Evolutionary conservation across 2,113 vertebrate genomes (phyloP), one percentile per base, ranked within the genome.

Genomic region (Dicentrarchus labrax): DNA sequence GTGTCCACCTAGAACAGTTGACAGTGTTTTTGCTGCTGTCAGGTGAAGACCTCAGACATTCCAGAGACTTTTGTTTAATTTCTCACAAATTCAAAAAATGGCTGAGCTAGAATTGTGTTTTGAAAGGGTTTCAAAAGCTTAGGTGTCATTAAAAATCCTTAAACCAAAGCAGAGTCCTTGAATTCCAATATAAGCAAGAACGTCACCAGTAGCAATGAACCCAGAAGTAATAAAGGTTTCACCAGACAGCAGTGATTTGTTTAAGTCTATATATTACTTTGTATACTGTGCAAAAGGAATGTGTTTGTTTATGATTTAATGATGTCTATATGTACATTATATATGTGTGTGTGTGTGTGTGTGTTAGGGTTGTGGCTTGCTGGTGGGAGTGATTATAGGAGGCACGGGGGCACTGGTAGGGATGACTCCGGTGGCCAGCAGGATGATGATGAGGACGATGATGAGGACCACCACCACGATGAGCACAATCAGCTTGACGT

Each of bases 401-500:
- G 89, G 51, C 60, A 64, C 0, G 0, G 91, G 0, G 6, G 74
- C 0, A 9, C 89, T 70, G 73, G 94, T 90, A 4, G 96, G 97
- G 83, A 99, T 98, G 84, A 94, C 93, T 0, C 95, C 95, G 0
- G 97, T 97, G 90, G 96, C 96, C 61, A 98, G 90, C 72, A 99
- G 96, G 69, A 98, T 92, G 71, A 98, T 97, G 91, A 98, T 85
- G 83, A 98, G 78, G 51, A 99, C 0, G 65, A 99, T 91, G 89
- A 98, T 70, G 24, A 89, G 65, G 0, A 97, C 97, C 0, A 98
- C 61, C 3, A 98, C 92, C 4, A 97, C 91, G 5, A 99, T 97
- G 72, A 97, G 30, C 50, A 96, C 56, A 0, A 98, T 90, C 93
- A 99, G 94, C 96, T 99, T 99, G 70, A 96, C 90, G 1, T 98